phyloP scores from a whole-genome alignment of 2,113 vertebrate species.

The Macrotis lagotis region DNA sequence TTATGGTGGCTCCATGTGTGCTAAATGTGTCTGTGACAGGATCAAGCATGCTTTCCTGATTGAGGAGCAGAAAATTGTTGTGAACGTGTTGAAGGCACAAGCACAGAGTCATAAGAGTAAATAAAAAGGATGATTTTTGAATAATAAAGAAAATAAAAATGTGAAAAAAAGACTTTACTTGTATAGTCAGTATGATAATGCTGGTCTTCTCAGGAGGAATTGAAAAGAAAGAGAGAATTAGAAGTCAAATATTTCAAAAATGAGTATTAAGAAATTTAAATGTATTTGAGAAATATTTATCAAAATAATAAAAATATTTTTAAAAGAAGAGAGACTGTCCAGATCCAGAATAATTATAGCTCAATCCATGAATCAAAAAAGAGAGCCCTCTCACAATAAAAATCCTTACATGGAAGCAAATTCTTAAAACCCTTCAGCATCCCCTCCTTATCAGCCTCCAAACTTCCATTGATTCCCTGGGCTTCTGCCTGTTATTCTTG shows the following conservation, averaged over 20 bases:
- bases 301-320: too few relatives aligned
- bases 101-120: too few relatives aligned
- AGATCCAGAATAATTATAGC: background rate
- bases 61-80: too few relatives aligned
- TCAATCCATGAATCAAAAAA: background rate
- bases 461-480: background rate
- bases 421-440: background rate
- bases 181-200: background rate
- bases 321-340: background rate
- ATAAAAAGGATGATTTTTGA: too few relatives aligned
- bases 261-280: background rate
- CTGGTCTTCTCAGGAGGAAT: background rate
- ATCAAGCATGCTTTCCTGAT: too few relatives aligned
- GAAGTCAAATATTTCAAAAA: background rate
- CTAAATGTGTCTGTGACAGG: too few relatives aligned
- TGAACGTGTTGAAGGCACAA: too few relatives aligned
- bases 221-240: background rate
- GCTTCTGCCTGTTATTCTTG: background rate
- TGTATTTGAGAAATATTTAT: background rate
- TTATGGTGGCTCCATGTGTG: too few relatives aligned
- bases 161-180: background rate
- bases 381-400: background rate
- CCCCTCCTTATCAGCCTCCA: background rate
- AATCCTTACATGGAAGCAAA: background rate
- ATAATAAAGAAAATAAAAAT: too few relatives aligned